Evolutionary conservation across 2,888 invertebrate species (phyloP), one percentile per base, ranked within the genome.

Genomic region (Netelia melanura): DNA sequence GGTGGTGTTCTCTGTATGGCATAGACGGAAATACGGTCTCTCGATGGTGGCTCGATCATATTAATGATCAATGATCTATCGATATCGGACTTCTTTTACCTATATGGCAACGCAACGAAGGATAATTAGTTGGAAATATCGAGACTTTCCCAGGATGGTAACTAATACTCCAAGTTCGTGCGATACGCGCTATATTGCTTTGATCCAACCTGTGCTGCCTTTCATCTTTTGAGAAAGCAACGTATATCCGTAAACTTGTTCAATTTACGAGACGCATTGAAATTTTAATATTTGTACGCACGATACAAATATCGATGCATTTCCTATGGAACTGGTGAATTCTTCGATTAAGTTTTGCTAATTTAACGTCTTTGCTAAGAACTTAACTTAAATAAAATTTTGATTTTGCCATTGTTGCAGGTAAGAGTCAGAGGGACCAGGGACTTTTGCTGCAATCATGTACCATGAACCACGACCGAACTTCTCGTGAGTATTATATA

Each of bases 401-500:
- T 30, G n/a, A 43, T 44, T 77, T 68, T 68, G 1, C 44, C 23
- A 30, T 78, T 78, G 62, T 84, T 85, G 1, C 75, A 85, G 82
- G 85, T 85, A 79, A 85, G 81, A 70, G 21, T 78, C 78, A 75
- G 65, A 85, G 70, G 65, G 78, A 85, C 74, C 78, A 61, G 75
- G 77, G 77, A 72, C 67, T 77, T 74, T 82, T 82, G 75, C 78
- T 79, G 74, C 84, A 84, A 78, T 85, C 82, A 64, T 74, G 68
- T 75, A 78, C 74, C 64, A 75, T 75, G 70, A 81, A 85, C 65
- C 81, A 65, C 68, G 74, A 74, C 64, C 79, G 64, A 43, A 78
- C 70, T 84, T 65, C 81, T 56, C 75, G 85, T 85, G 85, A 85
- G 85, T 85, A 84, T 75, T 52, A 56, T 56, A 76, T 64, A 54